phyloP scores from a whole-genome alignment of 2,888 invertebrate genomes.

The Conomelus anceps region DNA sequence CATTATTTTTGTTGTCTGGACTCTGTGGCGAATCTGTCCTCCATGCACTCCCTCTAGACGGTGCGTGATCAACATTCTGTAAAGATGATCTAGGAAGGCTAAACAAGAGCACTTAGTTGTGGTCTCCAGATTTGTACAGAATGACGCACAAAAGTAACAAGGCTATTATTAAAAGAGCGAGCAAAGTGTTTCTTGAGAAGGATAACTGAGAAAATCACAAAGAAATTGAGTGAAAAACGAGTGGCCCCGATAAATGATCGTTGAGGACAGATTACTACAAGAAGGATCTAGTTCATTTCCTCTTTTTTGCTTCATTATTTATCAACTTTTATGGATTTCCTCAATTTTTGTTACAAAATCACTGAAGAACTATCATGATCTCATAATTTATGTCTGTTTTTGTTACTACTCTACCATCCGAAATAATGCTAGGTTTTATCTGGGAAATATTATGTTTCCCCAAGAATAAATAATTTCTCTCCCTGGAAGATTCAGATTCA shows the following conservation, averaged over 20 bases:
- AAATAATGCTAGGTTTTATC: too few species aligned
- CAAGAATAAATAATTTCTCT: too few species aligned
- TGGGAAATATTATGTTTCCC: too few species aligned
- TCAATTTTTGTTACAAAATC: not conserved
- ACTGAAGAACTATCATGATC: not conserved
- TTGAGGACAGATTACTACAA: not conserved
- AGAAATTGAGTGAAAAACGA: not conserved
- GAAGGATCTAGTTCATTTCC: not conserved
- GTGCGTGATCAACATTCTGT: not conserved
- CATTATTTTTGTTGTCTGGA: too few species aligned
- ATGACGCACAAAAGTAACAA: not conserved
- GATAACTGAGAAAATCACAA: not conserved
- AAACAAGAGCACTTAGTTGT: not conserved
- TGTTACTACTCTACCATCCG: too few species aligned
- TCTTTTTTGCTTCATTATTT: not conserved
- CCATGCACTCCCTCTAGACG: too few species aligned
- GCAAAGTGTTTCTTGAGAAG: not conserved
- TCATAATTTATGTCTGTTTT: too few species aligned
- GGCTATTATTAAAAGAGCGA: not conserved
- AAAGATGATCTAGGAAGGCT: not conserved
- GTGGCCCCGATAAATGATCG: not conserved
- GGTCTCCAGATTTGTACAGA: not conserved
- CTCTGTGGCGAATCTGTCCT: too few species aligned
- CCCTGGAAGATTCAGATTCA: too few species aligned
- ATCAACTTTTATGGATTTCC: not conserved